Evolutionary conservation across 2,113 vertebrate genomes (phyloP).

Genomic region (Dasyprocta punctata): DNA sequence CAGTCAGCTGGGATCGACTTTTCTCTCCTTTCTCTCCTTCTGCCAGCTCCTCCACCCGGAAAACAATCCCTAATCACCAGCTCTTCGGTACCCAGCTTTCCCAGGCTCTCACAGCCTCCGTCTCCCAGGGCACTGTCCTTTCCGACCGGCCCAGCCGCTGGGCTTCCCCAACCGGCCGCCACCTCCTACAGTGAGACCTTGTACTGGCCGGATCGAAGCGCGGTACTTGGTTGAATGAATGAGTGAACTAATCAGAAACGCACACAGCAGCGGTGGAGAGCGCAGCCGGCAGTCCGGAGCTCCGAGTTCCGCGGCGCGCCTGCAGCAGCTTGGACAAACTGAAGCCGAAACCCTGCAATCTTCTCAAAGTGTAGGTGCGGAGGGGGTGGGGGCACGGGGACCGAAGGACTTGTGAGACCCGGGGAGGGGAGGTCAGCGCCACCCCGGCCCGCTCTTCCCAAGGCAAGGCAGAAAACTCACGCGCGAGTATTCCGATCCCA

Average conservation of each 20-base stretch:
- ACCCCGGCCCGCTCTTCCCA: background rate
- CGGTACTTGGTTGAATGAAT: slow-evolving; percentile 44
- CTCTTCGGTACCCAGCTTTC: background rate
- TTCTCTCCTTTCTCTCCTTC: background rate
- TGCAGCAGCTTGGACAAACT: background rate
- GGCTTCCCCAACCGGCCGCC: background rate
- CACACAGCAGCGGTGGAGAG: background rate
- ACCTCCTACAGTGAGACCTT: background rate
- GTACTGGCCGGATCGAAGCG: background rate
- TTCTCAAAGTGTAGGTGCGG: background rate
- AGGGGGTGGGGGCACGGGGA: background rate
- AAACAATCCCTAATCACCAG: background rate
- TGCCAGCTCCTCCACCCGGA: background rate
- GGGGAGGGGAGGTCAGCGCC: background rate
- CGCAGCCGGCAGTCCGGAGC: background rate
- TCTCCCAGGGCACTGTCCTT: background rate
- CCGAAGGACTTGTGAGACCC: background rate
- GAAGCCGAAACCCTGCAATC: background rate
- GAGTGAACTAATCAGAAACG: background rate
- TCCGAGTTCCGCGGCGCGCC: background rate
- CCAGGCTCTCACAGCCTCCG: background rate
- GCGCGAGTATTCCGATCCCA: background rate
- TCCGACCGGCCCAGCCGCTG: no score
- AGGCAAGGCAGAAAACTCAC: background rate
- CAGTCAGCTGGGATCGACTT: background rate